phyloP scores from a whole-genome alignment of 2,888 invertebrate genomes.

The Branchinecta sandiegonensis region DNA sequence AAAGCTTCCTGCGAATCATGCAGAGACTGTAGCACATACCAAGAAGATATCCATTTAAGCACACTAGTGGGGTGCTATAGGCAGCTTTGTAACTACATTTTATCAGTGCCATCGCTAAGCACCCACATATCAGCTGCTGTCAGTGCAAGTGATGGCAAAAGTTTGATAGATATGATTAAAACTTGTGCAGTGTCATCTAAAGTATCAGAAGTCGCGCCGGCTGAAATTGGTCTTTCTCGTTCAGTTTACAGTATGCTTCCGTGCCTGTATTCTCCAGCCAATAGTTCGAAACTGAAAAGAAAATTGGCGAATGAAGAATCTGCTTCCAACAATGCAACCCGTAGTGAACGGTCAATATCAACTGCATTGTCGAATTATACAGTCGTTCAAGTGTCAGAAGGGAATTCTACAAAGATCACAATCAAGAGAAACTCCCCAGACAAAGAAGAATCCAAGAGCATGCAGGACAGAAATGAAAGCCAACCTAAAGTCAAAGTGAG shows the following conservation, averaged over 20 bases:
- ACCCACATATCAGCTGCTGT: slow-evolving; percentile 46
- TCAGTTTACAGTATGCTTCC: slow-evolving; percentile 58
- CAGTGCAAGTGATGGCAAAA: slow-evolving; percentile 35
- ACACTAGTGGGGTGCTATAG: slow-evolving; percentile 75
- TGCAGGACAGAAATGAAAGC: slow-evolving; percentile 12
- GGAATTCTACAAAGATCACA: slow-evolving; percentile 57
- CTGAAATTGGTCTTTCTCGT: slow-evolving; percentile 50
- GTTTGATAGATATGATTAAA: slow-evolving; percentile 56
- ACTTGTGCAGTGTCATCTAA: slow-evolving; percentile 55
- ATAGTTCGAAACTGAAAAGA: slow-evolving; percentile 41
- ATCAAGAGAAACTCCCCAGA: slow-evolving; percentile 50
- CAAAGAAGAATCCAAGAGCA: slow-evolving; percentile 16
- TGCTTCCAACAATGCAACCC: slow-evolving; percentile 25
- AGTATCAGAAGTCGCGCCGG: not conserved
- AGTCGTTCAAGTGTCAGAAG: slow-evolving; percentile 35
- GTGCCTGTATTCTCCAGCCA: slow-evolving; percentile 50
- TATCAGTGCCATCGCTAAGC: slow-evolving; percentile 38
- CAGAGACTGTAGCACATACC: slow-evolving; percentile 63
- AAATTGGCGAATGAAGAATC: slow-evolving; percentile 26
- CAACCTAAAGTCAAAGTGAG: slow-evolving; percentile 32
- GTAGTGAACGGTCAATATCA: slow-evolving; percentile 30
- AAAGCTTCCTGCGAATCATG: slow-evolving; percentile 74
- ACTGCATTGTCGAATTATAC: not conserved
- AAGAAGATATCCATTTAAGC: slow-evolving; percentile 63
- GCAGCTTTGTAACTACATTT: slow-evolving; percentile 66